Percentiles rank a stretch among this genome's conserved stretches.
Conservation (phyloP, 2,888 invertebrate genomes). For the Xestobium rufovillosum region DNA sequence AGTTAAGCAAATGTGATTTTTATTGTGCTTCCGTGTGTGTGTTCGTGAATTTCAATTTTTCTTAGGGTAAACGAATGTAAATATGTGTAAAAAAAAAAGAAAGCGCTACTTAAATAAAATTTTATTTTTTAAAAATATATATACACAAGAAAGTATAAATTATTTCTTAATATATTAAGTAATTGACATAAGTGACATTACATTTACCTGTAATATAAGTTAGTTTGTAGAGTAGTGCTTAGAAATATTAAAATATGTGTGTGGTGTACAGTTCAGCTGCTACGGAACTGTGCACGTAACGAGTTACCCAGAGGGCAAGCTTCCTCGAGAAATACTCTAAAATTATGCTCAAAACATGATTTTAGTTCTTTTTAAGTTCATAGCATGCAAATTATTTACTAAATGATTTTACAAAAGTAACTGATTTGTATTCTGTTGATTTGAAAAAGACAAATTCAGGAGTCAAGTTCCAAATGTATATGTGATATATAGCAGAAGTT, state of each 20-base stretch:
- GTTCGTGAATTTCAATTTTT: slow-evolving; percentile 9
- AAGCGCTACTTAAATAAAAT: slow-evolving; percentile 22
- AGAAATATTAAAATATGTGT: too few species aligned
- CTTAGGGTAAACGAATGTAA: slow-evolving; percentile 7
- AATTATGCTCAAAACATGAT: slow-evolving; percentile 30
- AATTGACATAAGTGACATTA: slow-evolving; percentile 9
- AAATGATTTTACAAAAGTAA: too few species aligned
- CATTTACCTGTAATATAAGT: slow-evolving; percentile 4
- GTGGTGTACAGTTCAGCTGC: neutral
- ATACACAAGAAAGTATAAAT: slow-evolving; percentile 12
- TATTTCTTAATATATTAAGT: slow-evolving; percentile 6
- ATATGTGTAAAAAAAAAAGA: slow-evolving; percentile 6
- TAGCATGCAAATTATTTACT: slow-evolving; percentile 13
- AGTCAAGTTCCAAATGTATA: slow-evolving; percentile 37
- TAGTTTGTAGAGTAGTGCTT: slow-evolving; percentile 6
- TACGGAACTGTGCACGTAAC: slow-evolving; percentile 3
- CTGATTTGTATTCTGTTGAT: slow-evolving; percentile 23
- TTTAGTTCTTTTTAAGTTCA: slow-evolving; percentile 22
- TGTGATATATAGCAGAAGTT: slow-evolving; percentile 41
- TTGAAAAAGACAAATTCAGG: slow-evolving; percentile 23
- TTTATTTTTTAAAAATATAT: slow-evolving; percentile 14
- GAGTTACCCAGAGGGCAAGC: slow-evolving; percentile 12
- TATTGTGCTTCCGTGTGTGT: slow-evolving; percentile 35
- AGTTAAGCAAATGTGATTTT: slow-evolving; percentile 36
- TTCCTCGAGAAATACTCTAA: slow-evolving; percentile 20